Percentiles rank a stretch among this genome's conserved stretches.
These are phyloP conservation scores for Drosophila ananassae DNA, from an alignment of 1,140 invertebrate genomes.

Conservation along the genomic window DNA sequence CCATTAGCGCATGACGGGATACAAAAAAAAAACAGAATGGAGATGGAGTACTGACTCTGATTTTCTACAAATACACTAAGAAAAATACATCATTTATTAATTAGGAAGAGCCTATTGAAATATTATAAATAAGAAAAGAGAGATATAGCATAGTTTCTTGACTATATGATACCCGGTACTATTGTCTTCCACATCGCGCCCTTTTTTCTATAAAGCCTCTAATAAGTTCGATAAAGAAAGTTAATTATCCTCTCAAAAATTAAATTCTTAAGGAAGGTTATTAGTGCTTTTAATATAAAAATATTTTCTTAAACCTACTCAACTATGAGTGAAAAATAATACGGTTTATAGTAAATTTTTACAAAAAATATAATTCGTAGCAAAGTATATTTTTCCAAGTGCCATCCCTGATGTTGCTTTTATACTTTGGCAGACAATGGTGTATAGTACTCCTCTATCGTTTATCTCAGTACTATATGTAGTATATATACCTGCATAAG, in stretches of 20 bases:
- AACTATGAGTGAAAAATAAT: no score
- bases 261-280: no score
- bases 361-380: neutral
- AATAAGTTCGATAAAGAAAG: no score
- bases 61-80: constrained; percentile 8
- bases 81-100: neutral
- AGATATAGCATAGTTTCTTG: neutral
- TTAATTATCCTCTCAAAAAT: no score
- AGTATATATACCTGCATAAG: constrained; percentile 55
- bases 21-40: constrained; percentile 20
- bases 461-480: constrained; percentile 20
- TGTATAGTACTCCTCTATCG: constrained; percentile 34
- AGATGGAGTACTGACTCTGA: constrained; percentile 27
- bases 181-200: no score
- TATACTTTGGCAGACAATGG: constrained; percentile 38
- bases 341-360: neutral
- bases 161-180: neutral
- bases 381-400: neutral
- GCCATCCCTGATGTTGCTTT: neutral
- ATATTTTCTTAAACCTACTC: no score
- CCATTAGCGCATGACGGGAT: constrained; percentile 48
- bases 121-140: neutral
- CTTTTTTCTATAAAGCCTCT: no score
- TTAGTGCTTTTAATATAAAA: no score
- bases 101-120: neutral